Percentiles rank a stretch among this genome's conserved stretches.
phyloP scores from a whole-genome alignment of 37 sponge, comb jelly and placozoan species.

The Aplysina aerophoba region DNA sequence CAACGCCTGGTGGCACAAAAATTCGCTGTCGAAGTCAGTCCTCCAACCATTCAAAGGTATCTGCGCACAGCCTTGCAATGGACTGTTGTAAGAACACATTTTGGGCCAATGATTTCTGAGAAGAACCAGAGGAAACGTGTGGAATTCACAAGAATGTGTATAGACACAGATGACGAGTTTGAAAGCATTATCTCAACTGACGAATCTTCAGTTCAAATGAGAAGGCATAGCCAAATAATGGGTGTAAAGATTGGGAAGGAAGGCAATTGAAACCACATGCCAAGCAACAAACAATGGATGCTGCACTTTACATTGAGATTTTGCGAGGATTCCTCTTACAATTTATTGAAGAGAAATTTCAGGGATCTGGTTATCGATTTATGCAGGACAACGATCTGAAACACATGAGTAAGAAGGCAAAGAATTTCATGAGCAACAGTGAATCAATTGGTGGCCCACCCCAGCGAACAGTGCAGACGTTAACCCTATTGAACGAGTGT shows the following conservation, averaged over 20 bases:
- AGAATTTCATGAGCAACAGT: too few relatives aligned
- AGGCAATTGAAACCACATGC: background rate
- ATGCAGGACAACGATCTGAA: too few relatives aligned
- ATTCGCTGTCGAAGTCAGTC: background rate
- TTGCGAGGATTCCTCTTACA: background rate
- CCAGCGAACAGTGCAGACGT: background rate
- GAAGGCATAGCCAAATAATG: background rate
- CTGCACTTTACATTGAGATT: constrained; percentile 1
- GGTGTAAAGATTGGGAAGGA: constrained; percentile 1
- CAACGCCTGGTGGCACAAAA: background rate
- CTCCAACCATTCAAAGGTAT: background rate
- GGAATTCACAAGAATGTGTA: background rate
- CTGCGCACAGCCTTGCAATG: background rate
- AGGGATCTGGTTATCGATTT: too few relatives aligned
- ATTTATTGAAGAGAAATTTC: background rate
- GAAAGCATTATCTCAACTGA: background rate
- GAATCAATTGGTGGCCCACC: too few relatives aligned
- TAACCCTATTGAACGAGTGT: constrained; percentile 4
- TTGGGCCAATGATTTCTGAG: constrained; percentile 10
- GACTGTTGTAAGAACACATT: constrained; percentile 1
- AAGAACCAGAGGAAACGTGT: background rate
- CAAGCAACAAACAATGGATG: background rate
- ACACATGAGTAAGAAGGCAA: too few relatives aligned
- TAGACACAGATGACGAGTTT: background rate
- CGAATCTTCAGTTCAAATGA: background rate